Base-by-base conservation (phyloP, 2,888 invertebrate genomes). In the Spodoptera exigua region DNA sequence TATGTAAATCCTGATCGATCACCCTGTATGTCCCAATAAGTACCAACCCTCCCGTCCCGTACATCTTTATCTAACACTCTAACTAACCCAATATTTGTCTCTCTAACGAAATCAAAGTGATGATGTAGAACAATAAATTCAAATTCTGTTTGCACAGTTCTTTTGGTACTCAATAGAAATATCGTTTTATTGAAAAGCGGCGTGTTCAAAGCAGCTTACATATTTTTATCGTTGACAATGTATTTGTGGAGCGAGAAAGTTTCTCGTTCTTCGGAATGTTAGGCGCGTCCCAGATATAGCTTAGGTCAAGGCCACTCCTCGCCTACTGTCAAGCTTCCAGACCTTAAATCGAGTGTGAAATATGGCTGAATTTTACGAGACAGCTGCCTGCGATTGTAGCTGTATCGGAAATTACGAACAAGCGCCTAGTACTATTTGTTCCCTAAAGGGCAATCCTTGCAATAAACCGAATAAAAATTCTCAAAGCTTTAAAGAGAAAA, bases 261-360 rank as follows among this genome's bases (percentile, higher is more conserved):
- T 63, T 43, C 32, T 14, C 36, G 9, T 52, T 17, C 41, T 55
- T 46, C 0, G 52, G 40, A 37, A 48, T 45, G 53, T 47, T 52
- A 52, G 49, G 51, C 47, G 53, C 32, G 70, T 41, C 70, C 76
- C 67, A 80, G 57, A 79, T 79, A 72, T 18, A 32, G 35, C n/a
- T 2, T 55, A 52, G 84, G 74, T 77, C 76, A 76, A 71, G 76
- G 77, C 12, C 68, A 27, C 9, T n/a, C 34, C 44, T 17, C 43
- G 18, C 32, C 32, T 55, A 52, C 47, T 56, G 49, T 47, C 63
- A 41, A 74, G 44, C 39, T 52, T 55, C 59, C 70, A 67, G 63
- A 61, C 57, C 70, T 61, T 76, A 74, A 80, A 80, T 81, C 65
- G 81, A 74, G 74, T 79, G 76, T 69, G 68, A 77, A 81, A 79